phyloP scores from a whole-genome alignment of 2,113 vertebrate species.

The Otocyon megalotis region DNA sequence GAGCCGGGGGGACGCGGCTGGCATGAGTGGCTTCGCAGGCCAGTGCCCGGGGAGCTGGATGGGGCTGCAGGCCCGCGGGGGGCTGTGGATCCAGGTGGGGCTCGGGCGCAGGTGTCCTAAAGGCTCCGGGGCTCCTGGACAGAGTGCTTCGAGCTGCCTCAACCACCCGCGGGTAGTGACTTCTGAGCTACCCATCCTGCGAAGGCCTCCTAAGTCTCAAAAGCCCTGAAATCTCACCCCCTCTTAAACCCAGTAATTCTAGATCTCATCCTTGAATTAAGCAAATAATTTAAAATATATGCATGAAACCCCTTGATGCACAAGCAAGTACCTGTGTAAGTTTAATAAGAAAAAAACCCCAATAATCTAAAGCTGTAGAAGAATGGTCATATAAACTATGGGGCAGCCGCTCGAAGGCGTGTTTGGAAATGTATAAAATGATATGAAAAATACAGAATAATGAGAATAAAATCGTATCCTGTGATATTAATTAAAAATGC shows the following conservation, averaged over 20 bases:
- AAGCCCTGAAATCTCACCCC: background rate
- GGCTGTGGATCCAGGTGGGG: too few species aligned
- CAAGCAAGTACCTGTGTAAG: background rate
- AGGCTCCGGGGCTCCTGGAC: background rate
- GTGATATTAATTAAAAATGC: background rate
- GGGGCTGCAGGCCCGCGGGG: too few species aligned
- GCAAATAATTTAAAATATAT: background rate
- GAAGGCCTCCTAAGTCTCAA: background rate
- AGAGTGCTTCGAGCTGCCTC: background rate
- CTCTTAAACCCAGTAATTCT: background rate
- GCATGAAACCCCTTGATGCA: background rate
- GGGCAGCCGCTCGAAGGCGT: background rate
- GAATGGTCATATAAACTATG: accelerated
- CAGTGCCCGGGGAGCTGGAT: too few species aligned
- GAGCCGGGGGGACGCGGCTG: too few species aligned
- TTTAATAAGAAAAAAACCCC: background rate
- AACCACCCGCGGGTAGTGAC: background rate
- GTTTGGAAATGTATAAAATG: background rate
- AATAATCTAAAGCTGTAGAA: background rate
- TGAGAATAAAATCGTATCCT: background rate
- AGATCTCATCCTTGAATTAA: background rate
- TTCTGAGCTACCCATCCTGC: background rate
- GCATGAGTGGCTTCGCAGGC: too few species aligned
- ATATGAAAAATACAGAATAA: background rate
- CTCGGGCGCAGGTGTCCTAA: too few species aligned